A percentile compares a stretch with the other conserved stretches of the same genome.
These are phyloP conservation scores for Cantharis nigra DNA, from an alignment of 2,888 invertebrate genomes.

Conservation along the genomic window DNA sequence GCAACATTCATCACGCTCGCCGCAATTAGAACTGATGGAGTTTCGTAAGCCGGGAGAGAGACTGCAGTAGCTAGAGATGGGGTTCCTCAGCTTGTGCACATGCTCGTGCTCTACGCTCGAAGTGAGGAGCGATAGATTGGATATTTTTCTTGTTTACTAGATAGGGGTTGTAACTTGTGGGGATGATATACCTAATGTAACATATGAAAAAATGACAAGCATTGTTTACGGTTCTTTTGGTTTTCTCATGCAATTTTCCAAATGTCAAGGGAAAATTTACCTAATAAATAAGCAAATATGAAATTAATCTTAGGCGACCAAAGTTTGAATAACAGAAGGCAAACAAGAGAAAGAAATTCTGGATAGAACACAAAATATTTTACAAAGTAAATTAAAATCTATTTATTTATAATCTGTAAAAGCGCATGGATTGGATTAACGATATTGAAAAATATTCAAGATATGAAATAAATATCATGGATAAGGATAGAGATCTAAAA, in stretches of 20 bases:
- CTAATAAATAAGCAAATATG: neutral
- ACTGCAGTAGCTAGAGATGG: neutral
- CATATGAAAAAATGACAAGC: neutral
- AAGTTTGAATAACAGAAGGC: too few relatives aligned
- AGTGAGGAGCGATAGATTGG: neutral
- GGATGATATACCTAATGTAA: neutral
- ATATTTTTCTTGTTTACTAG: neutral
- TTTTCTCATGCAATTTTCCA: too few relatives aligned
- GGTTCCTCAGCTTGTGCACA: slow-evolving; percentile 18
- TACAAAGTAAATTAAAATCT: too few relatives aligned
- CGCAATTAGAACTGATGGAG: neutral
- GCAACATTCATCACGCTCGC: neutral
- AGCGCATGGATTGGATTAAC: too few relatives aligned
- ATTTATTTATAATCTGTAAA: too few relatives aligned
- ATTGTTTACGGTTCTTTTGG: neutral
- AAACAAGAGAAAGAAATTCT: too few relatives aligned
- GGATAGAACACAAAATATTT: too few relatives aligned
- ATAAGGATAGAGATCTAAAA: too few relatives aligned
- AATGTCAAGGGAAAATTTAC: neutral
- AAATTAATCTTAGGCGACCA: neutral
- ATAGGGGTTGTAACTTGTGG: neutral
- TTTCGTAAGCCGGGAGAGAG: neutral
- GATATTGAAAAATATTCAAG: too few relatives aligned
- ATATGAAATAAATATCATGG: too few relatives aligned
- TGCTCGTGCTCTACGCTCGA: slow-evolving; percentile 7